Percentiles rank a stretch among this genome's conserved stretches.
Evolutionary conservation across 30 jellyfish, hydroid and myxozoan species (phyloP).

Genomic region (Hydra vulgaris): DNA sequence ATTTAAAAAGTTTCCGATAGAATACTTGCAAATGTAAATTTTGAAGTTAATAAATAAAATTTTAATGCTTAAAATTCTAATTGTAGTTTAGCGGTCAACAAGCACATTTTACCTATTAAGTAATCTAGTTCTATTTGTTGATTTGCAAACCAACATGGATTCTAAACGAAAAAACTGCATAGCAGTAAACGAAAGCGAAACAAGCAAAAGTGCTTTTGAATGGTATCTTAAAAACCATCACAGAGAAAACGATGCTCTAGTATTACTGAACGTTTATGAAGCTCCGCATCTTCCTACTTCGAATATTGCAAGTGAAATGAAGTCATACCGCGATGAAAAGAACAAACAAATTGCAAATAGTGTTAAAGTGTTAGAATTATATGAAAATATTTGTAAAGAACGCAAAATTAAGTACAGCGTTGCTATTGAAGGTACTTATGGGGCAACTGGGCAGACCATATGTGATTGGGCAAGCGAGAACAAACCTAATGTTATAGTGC

Average conservation of each 20-base stretch:
- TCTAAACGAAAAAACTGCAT: neutral
- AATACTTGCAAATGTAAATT: too few relatives aligned
- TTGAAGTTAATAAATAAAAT: too few relatives aligned
- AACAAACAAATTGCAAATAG: neutral
- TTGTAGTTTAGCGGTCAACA: too few relatives aligned
- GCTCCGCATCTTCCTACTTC: neutral
- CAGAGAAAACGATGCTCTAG: neutral
- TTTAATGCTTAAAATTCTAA: too few relatives aligned
- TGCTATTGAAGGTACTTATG: constrained; percentile 10
- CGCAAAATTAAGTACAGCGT: neutral
- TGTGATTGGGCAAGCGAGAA: constrained; percentile 2
- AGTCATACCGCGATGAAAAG: neutral
- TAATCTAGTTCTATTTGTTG: too few relatives aligned
- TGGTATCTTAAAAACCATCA: constrained; percentile 1
- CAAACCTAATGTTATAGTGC: neutral
- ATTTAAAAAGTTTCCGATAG: too few relatives aligned
- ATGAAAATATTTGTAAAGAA: constrained; percentile 3
- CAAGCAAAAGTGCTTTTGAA: neutral
- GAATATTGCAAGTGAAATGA: neutral
- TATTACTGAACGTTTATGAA: neutral
- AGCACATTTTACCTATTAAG: too few relatives aligned
- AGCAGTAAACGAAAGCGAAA: neutral
- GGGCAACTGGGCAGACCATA: constrained; percentile 11
- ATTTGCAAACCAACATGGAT: neutral
- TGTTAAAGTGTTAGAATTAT: neutral